Evolutionary conservation across 1,140 invertebrate species (phyloP).

Genomic region (Ceratosolen solmsi): DNA sequence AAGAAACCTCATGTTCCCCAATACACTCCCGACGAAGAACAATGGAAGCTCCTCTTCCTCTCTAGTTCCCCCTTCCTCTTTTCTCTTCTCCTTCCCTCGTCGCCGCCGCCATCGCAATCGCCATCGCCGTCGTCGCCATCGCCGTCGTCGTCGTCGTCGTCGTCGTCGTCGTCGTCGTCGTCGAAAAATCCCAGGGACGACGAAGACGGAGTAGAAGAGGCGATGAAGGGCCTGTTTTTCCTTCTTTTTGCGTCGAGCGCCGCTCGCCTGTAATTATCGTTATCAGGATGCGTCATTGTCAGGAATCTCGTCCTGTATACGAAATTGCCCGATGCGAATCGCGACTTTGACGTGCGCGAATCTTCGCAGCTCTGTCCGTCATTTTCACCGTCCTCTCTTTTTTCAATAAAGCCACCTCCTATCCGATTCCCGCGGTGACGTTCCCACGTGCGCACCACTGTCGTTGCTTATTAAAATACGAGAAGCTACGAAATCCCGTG

Average conservation of each 20-base stretch:
- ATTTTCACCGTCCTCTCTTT: no score
- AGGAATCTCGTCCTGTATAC: not conserved
- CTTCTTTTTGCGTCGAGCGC: not conserved
- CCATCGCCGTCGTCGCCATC: no score
- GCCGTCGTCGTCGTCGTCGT: no score
- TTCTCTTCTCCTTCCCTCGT: not conserved
- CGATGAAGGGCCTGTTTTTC: constrained; percentile 22
- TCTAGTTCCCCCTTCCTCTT: not conserved
- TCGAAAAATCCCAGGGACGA: not conserved
- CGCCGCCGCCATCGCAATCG: no score
- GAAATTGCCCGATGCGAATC: constrained; percentile 29
- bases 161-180: no score
- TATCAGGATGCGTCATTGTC: constrained; percentile 40
- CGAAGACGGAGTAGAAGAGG: not conserved
- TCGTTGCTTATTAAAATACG: not conserved
- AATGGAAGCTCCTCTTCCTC: constrained; percentile 9
- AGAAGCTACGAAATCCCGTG: not conserved
- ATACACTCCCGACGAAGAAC: constrained; percentile 31
- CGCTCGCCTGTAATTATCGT: constrained; percentile 33
- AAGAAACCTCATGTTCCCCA: constrained; percentile 24
- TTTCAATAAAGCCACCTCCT: constrained; percentile 35
- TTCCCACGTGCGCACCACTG: not conserved
- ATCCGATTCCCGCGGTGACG: not conserved
- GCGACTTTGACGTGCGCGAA: no score
- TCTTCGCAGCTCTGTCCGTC: no score